Base-by-base conservation (phyloP, 2,888 invertebrate species). In the Ptychoptera contaminata region DNA sequence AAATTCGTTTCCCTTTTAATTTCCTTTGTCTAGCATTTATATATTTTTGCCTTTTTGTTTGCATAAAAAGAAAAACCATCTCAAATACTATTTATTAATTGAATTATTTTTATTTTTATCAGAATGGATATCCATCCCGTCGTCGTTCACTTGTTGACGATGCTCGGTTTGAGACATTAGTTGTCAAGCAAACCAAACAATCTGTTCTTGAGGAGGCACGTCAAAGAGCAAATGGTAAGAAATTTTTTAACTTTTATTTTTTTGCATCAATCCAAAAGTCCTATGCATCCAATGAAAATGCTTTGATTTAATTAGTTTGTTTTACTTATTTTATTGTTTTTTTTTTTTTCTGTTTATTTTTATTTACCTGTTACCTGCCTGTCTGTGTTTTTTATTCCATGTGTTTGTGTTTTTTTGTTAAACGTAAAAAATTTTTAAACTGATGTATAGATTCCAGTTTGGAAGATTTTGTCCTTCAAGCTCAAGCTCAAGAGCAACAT, bases 61-160 rank as follows among this genome's bases (percentile, higher is more conserved):
- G 7, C 23, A 5, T 40, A 32, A n/a, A 6, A 16, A 2, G 7
- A 30, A 32, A 35, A 16, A 23, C 42, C 40, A 40, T 49, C 14
- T 47, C 38, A 14, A 34, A 37, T 38, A 39, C 45, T 30, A 40
- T 47, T 29, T 12, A 40, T 32, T 44, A 23, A 23, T 23, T 23
- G 3, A n/a, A 16, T 23, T 38, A 46, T 45, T 23, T 37, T 44
- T 51, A 53, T 50, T 55, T 53, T 58, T 77, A 79, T 36, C 74
- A 96, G 94, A 93, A 96, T 73, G 96, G 94, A 51, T 94, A 94
- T 65, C 90, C 92, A 55, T 88, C 93, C 50, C 80, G 93, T 59
- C 82, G 92, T 57, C 83, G 94, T 59, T 94, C 94, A 51, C 77
- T 97, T 51, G 96, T 97, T 44, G 96, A 93, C 59, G 96, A 97